Evolutionary conservation across 2,797 vertebrate genomes (phyloP).

Genomic region (Sternotherus odoratus): DNA sequence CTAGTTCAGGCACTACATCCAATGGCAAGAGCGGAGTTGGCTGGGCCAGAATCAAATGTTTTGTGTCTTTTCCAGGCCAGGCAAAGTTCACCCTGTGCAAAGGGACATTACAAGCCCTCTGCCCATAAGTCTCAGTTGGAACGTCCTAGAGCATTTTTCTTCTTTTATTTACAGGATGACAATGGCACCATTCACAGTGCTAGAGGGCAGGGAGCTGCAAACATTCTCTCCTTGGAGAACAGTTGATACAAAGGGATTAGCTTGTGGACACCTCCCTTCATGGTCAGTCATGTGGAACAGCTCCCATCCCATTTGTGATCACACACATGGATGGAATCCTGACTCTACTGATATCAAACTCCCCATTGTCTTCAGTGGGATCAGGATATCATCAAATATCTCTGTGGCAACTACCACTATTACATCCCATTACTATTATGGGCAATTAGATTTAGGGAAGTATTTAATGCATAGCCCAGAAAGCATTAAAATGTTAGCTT

Average conservation of each 20-base stretch:
- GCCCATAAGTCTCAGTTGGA: neutral
- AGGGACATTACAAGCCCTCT: neutral
- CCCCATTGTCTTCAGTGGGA: neutral
- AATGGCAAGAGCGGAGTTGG: neutral
- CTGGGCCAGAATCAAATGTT: neutral
- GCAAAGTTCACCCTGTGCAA: neutral
- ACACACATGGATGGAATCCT: neutral
- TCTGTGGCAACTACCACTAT: neutral
- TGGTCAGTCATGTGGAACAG: neutral
- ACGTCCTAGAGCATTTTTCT: neutral
- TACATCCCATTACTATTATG: neutral
- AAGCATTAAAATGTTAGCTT: too few species aligned
- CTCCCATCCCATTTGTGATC: neutral
- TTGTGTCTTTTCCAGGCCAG: neutral
- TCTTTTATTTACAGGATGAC: neutral
- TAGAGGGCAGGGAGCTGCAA: neutral
- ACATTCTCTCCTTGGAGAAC: neutral
- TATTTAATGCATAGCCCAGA: neutral
- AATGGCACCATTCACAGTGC: neutral
- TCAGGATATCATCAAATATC: neutral
- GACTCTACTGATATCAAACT: neutral
- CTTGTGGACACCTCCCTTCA: neutral
- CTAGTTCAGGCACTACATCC: neutral
- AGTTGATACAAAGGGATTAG: neutral
- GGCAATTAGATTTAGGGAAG: neutral